These are phyloP conservation scores for Homarus americanus DNA, from an alignment of 1,140 invertebrate species.

Conservation along the genomic window DNA sequence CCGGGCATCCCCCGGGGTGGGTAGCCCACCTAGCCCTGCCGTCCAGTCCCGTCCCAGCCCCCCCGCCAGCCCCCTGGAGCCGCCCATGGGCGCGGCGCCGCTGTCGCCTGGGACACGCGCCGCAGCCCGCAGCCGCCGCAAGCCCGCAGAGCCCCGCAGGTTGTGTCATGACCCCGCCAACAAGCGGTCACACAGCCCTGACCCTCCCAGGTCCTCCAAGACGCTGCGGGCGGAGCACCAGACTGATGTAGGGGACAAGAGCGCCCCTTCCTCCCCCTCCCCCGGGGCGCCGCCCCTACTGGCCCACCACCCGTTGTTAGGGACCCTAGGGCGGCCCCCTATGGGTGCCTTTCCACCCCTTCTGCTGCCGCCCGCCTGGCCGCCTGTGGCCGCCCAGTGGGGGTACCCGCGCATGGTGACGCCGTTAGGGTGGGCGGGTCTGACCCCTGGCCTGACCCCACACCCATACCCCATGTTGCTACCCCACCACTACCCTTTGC, in stretches of 20 bases:
- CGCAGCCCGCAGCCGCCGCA: constrained; percentile 82
- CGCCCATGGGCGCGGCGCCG: constrained; percentile 48
- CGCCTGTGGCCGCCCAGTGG: constrained; percentile 65
- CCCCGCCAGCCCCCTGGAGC: constrained; percentile 48
- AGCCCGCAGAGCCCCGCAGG: constrained; percentile 85
- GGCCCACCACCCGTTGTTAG: constrained; percentile 58
- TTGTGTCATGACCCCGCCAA: constrained; percentile 77
- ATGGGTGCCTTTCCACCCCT: constrained; percentile 62
- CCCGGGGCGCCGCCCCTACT: constrained; percentile 75
- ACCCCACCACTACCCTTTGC: constrained; percentile 61
- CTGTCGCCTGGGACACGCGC: constrained; percentile 57
- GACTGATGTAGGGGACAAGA: constrained; percentile 74
- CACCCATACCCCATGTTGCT: constrained; percentile 61
- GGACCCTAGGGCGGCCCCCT: constrained; percentile 37
- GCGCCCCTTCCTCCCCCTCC: constrained; percentile 71
- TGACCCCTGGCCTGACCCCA: constrained; percentile 59
- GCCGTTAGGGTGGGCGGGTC: constrained; percentile 62
- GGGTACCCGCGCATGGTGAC: constrained; percentile 60
- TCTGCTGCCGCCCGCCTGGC: constrained; percentile 69
- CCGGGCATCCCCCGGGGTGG: background rate
- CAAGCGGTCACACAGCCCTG: constrained; percentile 76
- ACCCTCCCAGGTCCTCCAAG: constrained; percentile 62
- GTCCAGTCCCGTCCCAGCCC: background rate
- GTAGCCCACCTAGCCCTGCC: background rate
- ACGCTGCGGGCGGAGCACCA: constrained; percentile 55